Conservation (phyloP, 2,113 vertebrate genomes). For the Spilogale gracilis region DNA sequence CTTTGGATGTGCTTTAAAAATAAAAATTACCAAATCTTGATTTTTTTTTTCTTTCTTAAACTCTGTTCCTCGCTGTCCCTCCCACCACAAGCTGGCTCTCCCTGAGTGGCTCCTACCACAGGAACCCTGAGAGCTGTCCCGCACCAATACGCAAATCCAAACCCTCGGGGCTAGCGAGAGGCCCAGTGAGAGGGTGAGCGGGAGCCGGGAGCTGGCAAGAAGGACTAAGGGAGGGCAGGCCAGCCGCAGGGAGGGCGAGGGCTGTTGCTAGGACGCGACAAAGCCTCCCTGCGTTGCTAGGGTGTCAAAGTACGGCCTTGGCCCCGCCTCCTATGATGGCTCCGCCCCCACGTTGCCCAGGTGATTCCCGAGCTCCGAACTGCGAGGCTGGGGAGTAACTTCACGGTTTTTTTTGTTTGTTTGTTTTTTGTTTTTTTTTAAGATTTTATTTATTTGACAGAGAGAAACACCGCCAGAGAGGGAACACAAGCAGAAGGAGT, state of each 20-base stretch:
- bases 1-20: background rate
- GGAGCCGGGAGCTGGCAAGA: rapidly evolving
- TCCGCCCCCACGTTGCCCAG: background rate
- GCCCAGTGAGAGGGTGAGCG: background rate
- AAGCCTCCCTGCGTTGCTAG: slow-evolving; percentile 52
- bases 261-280: slow-evolving; percentile 63
- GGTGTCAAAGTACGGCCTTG: background rate
- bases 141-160: background rate
- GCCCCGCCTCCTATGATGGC: background rate
- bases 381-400: background rate
- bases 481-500: too few species aligned
- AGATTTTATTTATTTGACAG: too few species aligned
- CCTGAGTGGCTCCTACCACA: background rate
- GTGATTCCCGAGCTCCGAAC: rapidly evolving
- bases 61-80: background rate
- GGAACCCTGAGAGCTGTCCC: background rate
- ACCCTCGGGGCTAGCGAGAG: rapidly evolving
- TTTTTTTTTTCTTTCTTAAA: background rate
- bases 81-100: background rate
- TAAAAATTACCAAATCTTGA: slow-evolving; percentile 18
- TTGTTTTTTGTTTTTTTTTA: background rate
- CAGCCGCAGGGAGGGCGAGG: rapidly evolving
- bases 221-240: rapidly evolving
- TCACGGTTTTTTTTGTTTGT: background rate
- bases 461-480: too few species aligned